Evolutionary conservation across 30 jellyfish, hydroid and myxozoan species (phyloP), one percentile per base, ranked within the genome.

Genomic region (Calvadosia cruxmelitensis): DNA sequence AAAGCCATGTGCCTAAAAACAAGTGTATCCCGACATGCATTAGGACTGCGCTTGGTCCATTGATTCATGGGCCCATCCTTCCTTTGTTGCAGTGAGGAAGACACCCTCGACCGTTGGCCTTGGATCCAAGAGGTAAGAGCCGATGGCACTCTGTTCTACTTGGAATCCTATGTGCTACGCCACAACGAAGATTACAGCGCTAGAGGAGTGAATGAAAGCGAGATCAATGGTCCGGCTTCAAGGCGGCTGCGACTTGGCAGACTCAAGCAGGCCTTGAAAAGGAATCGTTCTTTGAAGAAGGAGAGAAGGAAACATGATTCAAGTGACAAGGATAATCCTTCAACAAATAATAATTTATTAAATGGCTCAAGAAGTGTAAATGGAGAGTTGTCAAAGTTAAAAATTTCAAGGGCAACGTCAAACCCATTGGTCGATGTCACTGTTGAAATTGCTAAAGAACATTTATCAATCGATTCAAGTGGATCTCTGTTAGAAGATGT

Each of bases 41-140:
- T n/a, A n/a, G n/a, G n/a, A n/a, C n/a, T n/a, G n/a, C n/a, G n/a
- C n/a, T n/a, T n/a, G n/a, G n/a, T n/a, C n/a, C n/a, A n/a, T n/a
- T n/a, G n/a, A n/a, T n/a, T n/a, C n/a, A n/a, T n/a, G n/a, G n/a
- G n/a, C n/a, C n/a, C n/a, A n/a, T n/a, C n/a, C n/a, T n/a, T n/a
- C n/a, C n/a, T n/a, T n/a, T n/a, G 10, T 42, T 42, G 10, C 20
- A 42, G 57, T 20, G 57, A 42, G 57, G 57, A 42, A 42, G 57
- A 42, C 20, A 5, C 57, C 20, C 57, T 42, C 20, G 57, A 42
- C 10, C 10, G 57, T 5, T 74, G 94, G 88, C 96, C 93, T 2
- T 86, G 96, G 96, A 67, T 76, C 25, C 90, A 79, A 1, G 68
- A 64, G 72, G 79, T 86, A 16, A 84, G 67, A 53, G 94, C 51